Evolutionary conservation across 2,888 invertebrate species (phyloP), one percentile per base, ranked within the genome.

Genomic region (Eupsilia transversa): DNA sequence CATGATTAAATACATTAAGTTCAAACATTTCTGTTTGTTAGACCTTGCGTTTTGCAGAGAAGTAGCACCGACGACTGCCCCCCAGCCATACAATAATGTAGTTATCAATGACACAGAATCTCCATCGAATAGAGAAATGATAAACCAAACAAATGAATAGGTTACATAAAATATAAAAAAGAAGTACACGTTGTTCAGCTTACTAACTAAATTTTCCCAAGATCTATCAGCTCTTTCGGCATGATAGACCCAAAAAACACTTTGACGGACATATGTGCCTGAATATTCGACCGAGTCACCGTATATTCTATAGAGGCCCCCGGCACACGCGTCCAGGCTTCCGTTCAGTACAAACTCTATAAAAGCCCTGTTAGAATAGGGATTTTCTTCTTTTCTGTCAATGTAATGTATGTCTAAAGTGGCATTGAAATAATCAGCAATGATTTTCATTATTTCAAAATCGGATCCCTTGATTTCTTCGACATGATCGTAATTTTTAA

Each of bases 231-330:
- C 78, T 83, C 95, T 88, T 74, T 93, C 89, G 0, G 89, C 93
- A 12, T 89, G 80, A 66, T 95, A 96, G 0, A 92, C 85, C 95
- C 95, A 96, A 57, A 91, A 79, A 2, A 94, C 77, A 0, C 86
- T 84, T 86, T 95, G 94, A 33, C 89, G 87, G 0, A 87, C 86
- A 72, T 96, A 95, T 2, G 92, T 74, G 0, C 95, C 95, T 2
- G 95, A 94, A 79, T 95, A 96, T 5, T 89, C 90, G 0, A 96
- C 92, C 0, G 75, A 5, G n/a, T 94, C 90, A 17, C 93, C 94
- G 54, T 91, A 95, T 4, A 93, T 81, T 75, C 93, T 90, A 49
- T 94, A 94, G 0, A 94, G 82, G 0, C 95, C 96, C 0, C 96
- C 96, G 10, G 93, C 94, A 66, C 92, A 92, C 0, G 88, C 84